Percentiles rank a stretch among this genome's conserved stretches.
phyloP scores from a whole-genome alignment of 1,140 invertebrate genomes.

The Coboldia fuscipes region DNA sequence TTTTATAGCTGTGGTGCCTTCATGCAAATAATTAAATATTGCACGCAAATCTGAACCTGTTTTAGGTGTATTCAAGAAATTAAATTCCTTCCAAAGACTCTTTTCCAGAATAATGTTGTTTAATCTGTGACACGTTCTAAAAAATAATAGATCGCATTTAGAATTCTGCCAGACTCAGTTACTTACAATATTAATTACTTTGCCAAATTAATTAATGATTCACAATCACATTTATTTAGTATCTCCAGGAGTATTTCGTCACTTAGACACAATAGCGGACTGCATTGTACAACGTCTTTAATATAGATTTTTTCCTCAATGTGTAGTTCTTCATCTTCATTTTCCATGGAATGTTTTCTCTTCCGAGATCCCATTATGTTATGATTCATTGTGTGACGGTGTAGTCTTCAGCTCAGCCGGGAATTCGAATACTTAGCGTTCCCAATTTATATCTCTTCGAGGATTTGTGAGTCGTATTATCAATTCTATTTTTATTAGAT shows the following conservation, averaged over 20 bases:
- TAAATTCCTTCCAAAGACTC: conserved; percentile 26
- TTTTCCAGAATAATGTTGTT: conserved; percentile 23
- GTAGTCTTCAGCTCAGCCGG: too few species aligned
- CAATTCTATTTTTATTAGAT: too few species aligned
- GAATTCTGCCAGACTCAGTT: not conserved
- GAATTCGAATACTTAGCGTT: too few species aligned
- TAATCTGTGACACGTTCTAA: conserved; percentile 25
- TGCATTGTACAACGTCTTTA: too few species aligned
- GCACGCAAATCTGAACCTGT: conserved; percentile 21
- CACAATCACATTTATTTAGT: conserved; percentile 23
- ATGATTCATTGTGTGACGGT: too few species aligned
- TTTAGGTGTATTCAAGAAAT: conserved; percentile 21
- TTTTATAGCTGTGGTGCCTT: conserved; percentile 23
- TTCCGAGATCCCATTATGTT: too few species aligned
- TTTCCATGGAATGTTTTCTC: too few species aligned
- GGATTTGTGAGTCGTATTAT: too few species aligned
- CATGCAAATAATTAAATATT: conserved; percentile 22
- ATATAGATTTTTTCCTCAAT: too few species aligned
- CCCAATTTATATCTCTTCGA: too few species aligned
- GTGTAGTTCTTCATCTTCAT: too few species aligned
- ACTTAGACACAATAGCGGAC: conserved; percentile 21
- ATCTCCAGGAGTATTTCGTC: conserved; percentile 29
- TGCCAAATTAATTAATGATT: conserved; percentile 24
- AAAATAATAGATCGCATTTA: conserved; percentile 2
- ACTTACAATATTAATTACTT: conserved; percentile 18